Percentiles rank a stretch among this genome's conserved stretches.
phyloP scores from a whole-genome alignment of 2,113 vertebrate genomes.

The Zosterops japonicus region DNA sequence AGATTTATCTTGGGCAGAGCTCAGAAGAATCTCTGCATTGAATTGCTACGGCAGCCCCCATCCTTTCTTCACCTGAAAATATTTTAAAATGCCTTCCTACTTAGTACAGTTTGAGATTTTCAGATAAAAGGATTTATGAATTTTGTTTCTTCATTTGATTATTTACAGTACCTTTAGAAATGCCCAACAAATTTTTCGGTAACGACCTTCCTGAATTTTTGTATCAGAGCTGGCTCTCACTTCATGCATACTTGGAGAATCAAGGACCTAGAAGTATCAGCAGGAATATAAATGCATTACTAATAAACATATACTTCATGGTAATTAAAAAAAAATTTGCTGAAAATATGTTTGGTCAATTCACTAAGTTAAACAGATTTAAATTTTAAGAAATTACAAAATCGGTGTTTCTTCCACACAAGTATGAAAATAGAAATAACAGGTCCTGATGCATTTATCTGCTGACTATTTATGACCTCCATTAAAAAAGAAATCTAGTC shows the following conservation, averaged over 20 bases:
- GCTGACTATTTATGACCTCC: background rate
- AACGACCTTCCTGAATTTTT: conserved; percentile 78
- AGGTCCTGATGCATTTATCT: background rate
- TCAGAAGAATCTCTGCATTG: background rate
- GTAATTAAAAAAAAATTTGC: background rate
- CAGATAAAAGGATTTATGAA: background rate
- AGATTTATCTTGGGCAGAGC: background rate
- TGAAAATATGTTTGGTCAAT: background rate
- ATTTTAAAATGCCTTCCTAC: background rate
- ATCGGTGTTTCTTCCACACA: background rate
- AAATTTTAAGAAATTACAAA: background rate
- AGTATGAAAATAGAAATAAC: background rate
- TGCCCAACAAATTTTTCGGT: conserved; percentile 94
- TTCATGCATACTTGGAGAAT: conserved; percentile 86
- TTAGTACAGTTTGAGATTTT: background rate
- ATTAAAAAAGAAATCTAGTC: background rate
- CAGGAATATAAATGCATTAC: background rate
- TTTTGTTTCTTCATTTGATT: background rate
- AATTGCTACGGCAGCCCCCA: background rate
- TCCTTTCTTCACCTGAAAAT: background rate
- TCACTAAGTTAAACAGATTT: background rate
- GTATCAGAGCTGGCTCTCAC: conserved; percentile 75
- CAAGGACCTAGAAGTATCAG: conserved; percentile 83
- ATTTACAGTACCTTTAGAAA: conserved; percentile 89
- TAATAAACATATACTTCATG: background rate